phyloP scores from a whole-genome alignment of 2,888 invertebrate species.

The Luperina testacea region DNA sequence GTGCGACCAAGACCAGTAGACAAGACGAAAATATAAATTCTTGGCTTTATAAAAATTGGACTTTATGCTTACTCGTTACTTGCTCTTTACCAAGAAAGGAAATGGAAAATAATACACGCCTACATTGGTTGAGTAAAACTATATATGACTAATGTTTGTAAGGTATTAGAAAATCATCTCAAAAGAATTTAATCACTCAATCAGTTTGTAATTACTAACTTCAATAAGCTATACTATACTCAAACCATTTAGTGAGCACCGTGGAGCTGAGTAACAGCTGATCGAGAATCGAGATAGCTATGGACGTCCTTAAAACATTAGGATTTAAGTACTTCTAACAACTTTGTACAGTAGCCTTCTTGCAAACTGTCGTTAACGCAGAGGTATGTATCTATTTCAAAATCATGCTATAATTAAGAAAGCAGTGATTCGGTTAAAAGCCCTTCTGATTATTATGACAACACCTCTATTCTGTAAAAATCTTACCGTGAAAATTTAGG shows the following conservation, averaged over 20 bases:
- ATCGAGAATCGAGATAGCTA: neutral
- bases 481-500: neutral
- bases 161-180: neutral
- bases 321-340: neutral
- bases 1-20: neutral
- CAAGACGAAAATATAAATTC: neutral
- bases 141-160: constrained; percentile 8
- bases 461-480: neutral
- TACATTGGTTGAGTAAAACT: neutral
- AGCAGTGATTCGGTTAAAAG: neutral
- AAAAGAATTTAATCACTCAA: constrained; percentile 27
- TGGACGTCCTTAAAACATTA: neutral
- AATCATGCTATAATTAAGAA: neutral
- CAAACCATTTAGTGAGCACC: neutral
- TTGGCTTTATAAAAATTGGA: neutral
- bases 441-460: neutral
- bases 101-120: constrained; percentile 3
- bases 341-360: neutral
- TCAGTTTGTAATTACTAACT: neutral
- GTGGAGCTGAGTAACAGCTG: neutral
- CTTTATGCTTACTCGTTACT: neutral
- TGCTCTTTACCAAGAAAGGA: constrained; percentile 7
- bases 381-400: neutral
- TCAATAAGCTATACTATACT: neutral
- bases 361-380: neutral